A percentile compares a stretch with the other conserved stretches of the same genome.
phyloP scores from a whole-genome alignment of 2,888 invertebrate species.

The Sphaeridia pumilis region DNA sequence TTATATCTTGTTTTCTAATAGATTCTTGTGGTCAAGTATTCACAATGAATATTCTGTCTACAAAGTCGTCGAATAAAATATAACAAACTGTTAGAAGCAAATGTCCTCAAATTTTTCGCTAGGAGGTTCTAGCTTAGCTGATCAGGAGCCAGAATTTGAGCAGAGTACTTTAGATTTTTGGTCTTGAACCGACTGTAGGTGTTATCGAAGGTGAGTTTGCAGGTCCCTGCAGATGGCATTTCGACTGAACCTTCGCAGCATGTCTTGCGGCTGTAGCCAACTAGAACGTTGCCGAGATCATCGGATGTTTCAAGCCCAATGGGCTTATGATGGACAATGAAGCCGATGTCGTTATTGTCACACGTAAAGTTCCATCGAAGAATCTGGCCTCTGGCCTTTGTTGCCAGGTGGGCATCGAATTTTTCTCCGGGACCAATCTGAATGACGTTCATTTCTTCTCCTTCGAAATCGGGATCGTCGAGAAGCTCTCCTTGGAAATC shows the following conservation, averaged over 20 bases:
- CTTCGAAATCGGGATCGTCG: neutral
- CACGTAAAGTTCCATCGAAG: slow-evolving; percentile 6
- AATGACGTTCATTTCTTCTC: neutral
- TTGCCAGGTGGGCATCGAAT: neutral
- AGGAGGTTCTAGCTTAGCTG: neutral
- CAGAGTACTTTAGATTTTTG: slow-evolving; percentile 4
- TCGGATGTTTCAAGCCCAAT: neutral
- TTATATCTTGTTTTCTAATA: too few species aligned
- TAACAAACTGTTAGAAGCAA: too few species aligned
- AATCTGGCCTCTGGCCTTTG: neutral
- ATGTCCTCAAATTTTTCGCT: too few species aligned
- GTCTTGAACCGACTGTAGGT: slow-evolving; percentile 8
- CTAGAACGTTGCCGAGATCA: neutral
- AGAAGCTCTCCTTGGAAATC: neutral
- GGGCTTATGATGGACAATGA: slow-evolving; percentile 8
- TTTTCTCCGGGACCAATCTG: slow-evolving; percentile 7
- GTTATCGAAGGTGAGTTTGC: slow-evolving; percentile 9
- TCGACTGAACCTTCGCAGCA: neutral
- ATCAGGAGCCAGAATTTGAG: neutral
- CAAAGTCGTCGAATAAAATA: too few species aligned
- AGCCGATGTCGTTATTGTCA: slow-evolving; percentile 9
- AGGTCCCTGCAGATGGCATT: neutral
- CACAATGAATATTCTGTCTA: too few species aligned
- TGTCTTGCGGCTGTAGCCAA: neutral
- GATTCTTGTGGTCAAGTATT: too few species aligned